phyloP scores from a whole-genome alignment of 2,113 vertebrate genomes.

The Phylloscopus trochilus region DNA sequence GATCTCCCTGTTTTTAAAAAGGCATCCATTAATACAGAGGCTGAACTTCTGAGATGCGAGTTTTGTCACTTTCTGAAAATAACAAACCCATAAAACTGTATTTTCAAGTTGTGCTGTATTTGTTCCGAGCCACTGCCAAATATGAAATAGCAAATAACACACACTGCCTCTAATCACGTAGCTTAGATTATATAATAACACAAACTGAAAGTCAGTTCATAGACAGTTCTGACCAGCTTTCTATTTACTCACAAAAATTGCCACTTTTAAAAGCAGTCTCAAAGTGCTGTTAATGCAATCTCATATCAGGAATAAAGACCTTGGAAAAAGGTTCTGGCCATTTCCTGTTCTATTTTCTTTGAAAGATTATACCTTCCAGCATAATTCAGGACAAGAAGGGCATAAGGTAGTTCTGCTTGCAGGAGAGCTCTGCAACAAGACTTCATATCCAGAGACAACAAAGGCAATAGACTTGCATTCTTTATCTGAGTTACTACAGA shows the following conservation, averaged over 20 bases:
- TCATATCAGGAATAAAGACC: background rate
- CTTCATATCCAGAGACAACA: background rate
- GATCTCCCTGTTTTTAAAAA: background rate
- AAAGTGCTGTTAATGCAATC: background rate
- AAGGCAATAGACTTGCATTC: background rate
- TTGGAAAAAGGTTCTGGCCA: background rate
- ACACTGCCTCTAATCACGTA: background rate
- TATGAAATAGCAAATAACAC: background rate
- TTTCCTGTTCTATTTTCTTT: background rate
- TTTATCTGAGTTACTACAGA: background rate
- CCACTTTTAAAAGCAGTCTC: background rate
- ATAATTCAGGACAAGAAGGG: background rate
- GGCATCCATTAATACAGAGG: background rate
- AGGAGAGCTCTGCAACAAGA: background rate
- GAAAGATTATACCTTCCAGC: background rate
- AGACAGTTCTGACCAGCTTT: background rate
- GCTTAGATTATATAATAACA: background rate
- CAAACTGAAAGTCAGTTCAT: background rate
- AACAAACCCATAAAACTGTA: background rate
- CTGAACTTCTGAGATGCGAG: background rate
- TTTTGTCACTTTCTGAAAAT: background rate
- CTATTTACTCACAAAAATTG: rapidly evolving
- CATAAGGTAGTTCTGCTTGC: background rate
- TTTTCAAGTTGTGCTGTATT: background rate
- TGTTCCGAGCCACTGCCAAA: background rate